Conservation (phyloP, 2,888 invertebrate genomes). For the Mesorhabditis spiculigera region DNA sequence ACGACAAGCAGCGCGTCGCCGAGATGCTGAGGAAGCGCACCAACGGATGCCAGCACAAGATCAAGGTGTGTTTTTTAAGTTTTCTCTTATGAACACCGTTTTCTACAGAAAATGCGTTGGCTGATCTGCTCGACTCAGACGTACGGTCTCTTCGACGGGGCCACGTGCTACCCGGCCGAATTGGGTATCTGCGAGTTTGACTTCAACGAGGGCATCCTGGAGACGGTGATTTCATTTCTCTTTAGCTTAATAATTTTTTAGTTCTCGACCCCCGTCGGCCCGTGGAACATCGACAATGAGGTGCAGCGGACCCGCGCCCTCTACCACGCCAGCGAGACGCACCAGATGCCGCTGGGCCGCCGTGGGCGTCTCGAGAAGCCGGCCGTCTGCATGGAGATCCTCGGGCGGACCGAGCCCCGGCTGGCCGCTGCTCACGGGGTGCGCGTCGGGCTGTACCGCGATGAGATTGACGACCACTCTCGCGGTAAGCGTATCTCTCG, state of each 20-base stretch:
- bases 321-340: slow-evolving; percentile 41
- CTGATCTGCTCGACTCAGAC: slow-evolving; percentile 39
- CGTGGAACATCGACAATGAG: slow-evolving; percentile 31
- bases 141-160: slow-evolving; percentile 36
- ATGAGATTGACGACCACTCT: slow-evolving; percentile 15
- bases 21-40: not conserved
- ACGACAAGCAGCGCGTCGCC: not conserved
- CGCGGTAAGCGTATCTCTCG: not conserved
- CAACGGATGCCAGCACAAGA: not conserved
- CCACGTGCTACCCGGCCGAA: slow-evolving; percentile 35
- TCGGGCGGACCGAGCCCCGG: slow-evolving; percentile 37
- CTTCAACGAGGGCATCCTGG: slow-evolving; percentile 36
- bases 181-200: slow-evolving; percentile 40
- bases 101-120: slow-evolving; percentile 30
- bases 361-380: not conserved
- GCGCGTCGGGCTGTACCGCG: slow-evolving; percentile 35
- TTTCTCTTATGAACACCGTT: not conserved
- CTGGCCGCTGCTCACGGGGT: slow-evolving; percentile 38
- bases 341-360: slow-evolving; percentile 34
- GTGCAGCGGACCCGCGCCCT: slow-evolving; percentile 31
- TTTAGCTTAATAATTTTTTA: slow-evolving; percentile 2
- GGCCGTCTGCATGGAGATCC: slow-evolving; percentile 27
- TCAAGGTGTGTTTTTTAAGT: not conserved
- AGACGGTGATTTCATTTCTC: slow-evolving; percentile 15
- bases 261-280: slow-evolving; percentile 33